Base-by-base conservation (phyloP, 2,797 vertebrate genomes). In the Rhincodon typus region DNA sequence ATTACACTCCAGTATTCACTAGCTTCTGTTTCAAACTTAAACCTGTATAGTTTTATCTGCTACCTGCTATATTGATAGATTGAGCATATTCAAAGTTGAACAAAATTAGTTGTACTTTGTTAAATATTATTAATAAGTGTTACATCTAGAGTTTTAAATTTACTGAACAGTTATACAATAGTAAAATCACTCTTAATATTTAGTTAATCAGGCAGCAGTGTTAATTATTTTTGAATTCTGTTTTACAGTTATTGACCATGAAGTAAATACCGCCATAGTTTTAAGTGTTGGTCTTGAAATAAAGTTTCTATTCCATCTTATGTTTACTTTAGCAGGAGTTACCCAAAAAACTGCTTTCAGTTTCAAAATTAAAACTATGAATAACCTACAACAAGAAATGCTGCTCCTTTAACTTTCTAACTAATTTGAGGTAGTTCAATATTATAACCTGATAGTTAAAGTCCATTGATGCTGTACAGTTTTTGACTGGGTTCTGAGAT, bases 261-360 rank as follows among this genome's bases (percentile, higher is more conserved):
- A 95, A 74, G 23, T 38, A 69, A 13, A 42, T 42, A 91, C 34
- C 7, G 12, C 57, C 15, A 53, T 27, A 62, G 8, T 30, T 94
- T 74, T 34, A 72, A 53, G 6, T 10, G 15, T 8, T 72, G 70
- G 5, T 95, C 67, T 74, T 66, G 46, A 50, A 95, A 95, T 74
- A 77, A 95, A 74, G 74, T 42, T 66, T 93, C n/a, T 93, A 93
- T 67, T 93, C 27, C 42, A 50, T 77, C 46, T 95, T 30, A 72
- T 50, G 27, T 95, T 77, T 74, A 57, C 30, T 34, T 74, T 53
- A 74, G 94, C 30, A 95, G 70, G 53, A 50, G 46, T 95, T 50
- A 53, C 27, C 27, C 21, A 74, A 53, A 94, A 42, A 46, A 46
- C 10, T 72, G 34, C 69, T 70, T 74, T 94, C 70, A n/a, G 46